Conservation (phyloP, 1,140 invertebrate species). For the Diploscapter pachys region DNA sequence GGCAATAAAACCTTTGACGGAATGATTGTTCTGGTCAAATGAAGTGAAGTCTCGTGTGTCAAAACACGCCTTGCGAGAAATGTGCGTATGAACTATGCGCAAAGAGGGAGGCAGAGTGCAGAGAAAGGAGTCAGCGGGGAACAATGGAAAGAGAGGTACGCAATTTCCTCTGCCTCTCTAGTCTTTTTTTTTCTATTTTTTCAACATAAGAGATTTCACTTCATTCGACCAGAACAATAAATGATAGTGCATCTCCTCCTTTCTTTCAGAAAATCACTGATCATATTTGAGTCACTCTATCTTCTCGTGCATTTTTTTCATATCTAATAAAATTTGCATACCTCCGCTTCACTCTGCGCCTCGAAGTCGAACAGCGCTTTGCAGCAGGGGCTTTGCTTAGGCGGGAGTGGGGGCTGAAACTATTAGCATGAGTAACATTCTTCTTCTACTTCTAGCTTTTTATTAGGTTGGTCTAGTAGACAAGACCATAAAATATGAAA, state of each 20-base stretch:
- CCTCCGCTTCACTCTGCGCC: slow-evolving; percentile 32
- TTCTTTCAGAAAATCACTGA: not conserved
- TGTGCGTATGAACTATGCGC: too few species aligned
- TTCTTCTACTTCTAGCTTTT: not conserved
- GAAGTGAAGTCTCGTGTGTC: too few species aligned
- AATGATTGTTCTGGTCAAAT: not conserved
- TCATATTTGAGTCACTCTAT: not conserved
- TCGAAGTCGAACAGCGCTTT: slow-evolving; percentile 35
- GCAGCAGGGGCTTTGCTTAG: slow-evolving; percentile 24
- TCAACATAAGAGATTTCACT: not conserved
- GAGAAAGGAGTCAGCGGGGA: too few species aligned
- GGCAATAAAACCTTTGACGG: too few species aligned
- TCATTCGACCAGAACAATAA: not conserved
- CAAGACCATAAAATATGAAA: too few species aligned
- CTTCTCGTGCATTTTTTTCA: too few species aligned
- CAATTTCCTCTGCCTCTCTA: too few species aligned
- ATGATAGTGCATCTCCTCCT: not conserved
- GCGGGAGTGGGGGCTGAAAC: slow-evolving; percentile 8
- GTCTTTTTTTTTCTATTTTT: not conserved
- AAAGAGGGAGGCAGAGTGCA: too few species aligned
- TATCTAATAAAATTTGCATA: not conserved
- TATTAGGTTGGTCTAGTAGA: too few species aligned
- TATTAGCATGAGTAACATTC: slow-evolving; percentile 11
- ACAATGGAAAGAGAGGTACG: too few species aligned
- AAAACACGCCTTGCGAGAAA: too few species aligned